Conservation (phyloP, 1,140 invertebrate species). For the Oryzaephilus surinamensis region DNA sequence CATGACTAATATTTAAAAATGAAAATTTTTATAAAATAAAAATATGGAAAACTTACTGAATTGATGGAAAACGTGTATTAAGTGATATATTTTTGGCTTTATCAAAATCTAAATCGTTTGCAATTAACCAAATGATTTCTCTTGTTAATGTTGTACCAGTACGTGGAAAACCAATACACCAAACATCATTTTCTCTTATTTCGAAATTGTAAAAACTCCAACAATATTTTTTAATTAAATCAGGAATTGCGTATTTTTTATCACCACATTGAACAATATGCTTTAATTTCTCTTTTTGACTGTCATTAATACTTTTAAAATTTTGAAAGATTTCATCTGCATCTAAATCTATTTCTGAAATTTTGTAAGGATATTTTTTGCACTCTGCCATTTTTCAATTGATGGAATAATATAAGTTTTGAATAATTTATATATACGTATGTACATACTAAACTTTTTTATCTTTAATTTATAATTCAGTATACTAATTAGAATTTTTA, state of each 20-base stretch:
- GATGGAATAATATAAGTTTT: no score
- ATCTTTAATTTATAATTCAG: no score
- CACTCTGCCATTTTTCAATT: no score
- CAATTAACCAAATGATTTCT: conserved; percentile 80
- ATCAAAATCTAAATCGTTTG: conserved; percentile 64
- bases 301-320: no score
- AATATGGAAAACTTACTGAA: conserved; percentile 21
- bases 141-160: conserved; percentile 73
- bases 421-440: no score
- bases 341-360: no score
- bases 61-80: conserved; percentile 32
- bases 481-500: no score
- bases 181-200: conserved; percentile 11
- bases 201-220: not conserved
- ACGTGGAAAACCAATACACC: conserved; percentile 21
- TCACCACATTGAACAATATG: not conserved
- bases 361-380: no score
- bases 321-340: no score
- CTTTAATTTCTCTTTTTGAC: no score
- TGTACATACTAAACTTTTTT: no score
- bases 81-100: conserved; percentile 51
- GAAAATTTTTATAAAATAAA: not conserved
- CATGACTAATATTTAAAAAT: not conserved
- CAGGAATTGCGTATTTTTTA: not conserved
- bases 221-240: not conserved